Percentiles rank a stretch among this genome's conserved stretches.
Evolutionary conservation across 64 coral and sea anemone species (phyloP).

Genomic region (Orbicella faveolata): DNA sequence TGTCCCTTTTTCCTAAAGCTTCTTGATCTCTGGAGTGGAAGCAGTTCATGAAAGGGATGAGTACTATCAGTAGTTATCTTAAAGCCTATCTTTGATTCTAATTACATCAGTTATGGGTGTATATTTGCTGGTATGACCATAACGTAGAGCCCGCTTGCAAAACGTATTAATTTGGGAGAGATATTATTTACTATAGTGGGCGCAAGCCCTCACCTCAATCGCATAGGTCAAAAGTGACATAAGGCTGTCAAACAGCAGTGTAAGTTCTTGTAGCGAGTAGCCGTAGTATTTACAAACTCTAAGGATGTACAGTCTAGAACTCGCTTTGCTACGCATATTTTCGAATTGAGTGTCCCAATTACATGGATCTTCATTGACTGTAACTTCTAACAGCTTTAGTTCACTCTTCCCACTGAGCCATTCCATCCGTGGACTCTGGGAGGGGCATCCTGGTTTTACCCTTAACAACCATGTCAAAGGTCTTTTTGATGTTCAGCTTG

Average conservation of each 20-base stretch:
- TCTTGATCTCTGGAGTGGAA: too few species aligned
- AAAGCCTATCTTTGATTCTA: too few species aligned
- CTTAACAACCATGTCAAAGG: neutral
- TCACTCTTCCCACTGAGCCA: too few species aligned
- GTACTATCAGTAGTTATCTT: too few species aligned
- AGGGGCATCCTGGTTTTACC: too few species aligned
- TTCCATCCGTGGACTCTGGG: too few species aligned
- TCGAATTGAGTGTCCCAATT: neutral
- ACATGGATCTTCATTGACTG: too few species aligned
- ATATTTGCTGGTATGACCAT: neutral
- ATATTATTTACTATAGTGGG: neutral
- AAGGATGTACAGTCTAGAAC: neutral
- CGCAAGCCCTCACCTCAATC: slow-evolving; percentile 20
- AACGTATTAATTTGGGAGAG: too few species aligned
- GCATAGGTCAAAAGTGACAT: slow-evolving; percentile 20
- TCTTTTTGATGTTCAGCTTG: neutral
- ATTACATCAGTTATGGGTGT: too few species aligned
- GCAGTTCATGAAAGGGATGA: too few species aligned
- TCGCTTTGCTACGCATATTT: neutral
- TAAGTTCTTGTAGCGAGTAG: neutral
- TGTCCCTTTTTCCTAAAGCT: too few species aligned
- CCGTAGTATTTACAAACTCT: slow-evolving; percentile 15
- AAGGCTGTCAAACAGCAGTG: slow-evolving; percentile 30
- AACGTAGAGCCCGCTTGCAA: neutral
- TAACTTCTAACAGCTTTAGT: too few species aligned